Conservation (phyloP, 2,888 invertebrate genomes). For the Phaedon cochleariae region DNA sequence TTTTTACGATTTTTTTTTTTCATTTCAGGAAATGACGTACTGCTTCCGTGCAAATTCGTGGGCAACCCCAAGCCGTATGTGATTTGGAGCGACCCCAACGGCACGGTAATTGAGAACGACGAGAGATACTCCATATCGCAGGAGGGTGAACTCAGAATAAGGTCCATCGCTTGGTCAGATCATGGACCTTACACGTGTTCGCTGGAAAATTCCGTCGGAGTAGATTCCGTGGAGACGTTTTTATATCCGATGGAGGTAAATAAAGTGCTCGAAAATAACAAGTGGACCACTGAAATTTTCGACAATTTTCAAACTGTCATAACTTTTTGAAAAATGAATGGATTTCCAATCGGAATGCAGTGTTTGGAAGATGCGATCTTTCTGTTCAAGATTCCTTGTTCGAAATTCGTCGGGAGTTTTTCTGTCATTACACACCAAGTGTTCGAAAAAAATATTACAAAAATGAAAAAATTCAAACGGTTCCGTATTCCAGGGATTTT, state of each 20-base stretch:
- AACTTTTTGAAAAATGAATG: too few species aligned
- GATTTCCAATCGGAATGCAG: too few species aligned
- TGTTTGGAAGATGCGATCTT: too few species aligned
- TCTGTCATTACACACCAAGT: too few species aligned
- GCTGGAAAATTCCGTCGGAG: conserved; percentile 72
- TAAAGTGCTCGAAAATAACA: too few species aligned
- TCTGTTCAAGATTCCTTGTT: too few species aligned
- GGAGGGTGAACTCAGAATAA: conserved; percentile 81
- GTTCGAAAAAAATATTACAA: too few species aligned
- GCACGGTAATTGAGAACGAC: conserved; percentile 65
- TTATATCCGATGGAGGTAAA: conserved; percentile 71
- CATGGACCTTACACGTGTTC: conserved; percentile 86
- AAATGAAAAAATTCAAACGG: too few species aligned
- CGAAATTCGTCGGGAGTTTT: too few species aligned
- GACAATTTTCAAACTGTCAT: too few species aligned
- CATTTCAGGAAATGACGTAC: conserved; percentile 67
- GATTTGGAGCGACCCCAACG: conserved; percentile 72
- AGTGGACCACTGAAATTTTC: too few species aligned
- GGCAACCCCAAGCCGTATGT: conserved; percentile 71
- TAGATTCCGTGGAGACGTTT: conserved; percentile 73
- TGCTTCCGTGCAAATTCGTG: conserved; percentile 75
- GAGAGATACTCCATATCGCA: conserved; percentile 64
- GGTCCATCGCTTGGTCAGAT: conserved; percentile 76
- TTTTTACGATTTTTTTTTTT: conserved; percentile 25
- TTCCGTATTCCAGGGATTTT: too few species aligned